Conservation (phyloP, 2,888 invertebrate species). For the Pammene aurita region DNA sequence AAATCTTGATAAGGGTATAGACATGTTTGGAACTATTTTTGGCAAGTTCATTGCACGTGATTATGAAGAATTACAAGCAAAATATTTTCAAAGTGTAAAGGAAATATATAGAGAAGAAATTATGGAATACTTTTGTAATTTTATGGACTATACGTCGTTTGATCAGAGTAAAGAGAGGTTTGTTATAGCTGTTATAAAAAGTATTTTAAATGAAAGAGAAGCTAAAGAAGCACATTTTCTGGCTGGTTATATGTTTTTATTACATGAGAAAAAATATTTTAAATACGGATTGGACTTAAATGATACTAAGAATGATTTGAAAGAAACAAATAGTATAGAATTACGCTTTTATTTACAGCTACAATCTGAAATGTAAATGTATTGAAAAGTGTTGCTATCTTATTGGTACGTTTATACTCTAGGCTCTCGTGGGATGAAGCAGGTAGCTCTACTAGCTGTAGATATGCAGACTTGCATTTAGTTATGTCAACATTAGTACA, state of each 20-base stretch:
- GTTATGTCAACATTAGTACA: too few species aligned
- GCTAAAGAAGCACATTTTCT: constrained; percentile 18
- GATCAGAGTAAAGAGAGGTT: constrained; percentile 32
- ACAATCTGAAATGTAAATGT: background rate
- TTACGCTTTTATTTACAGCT: background rate
- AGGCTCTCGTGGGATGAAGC: too few species aligned
- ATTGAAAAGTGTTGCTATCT: background rate
- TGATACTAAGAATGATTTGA: constrained; percentile 4
- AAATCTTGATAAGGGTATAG: constrained; percentile 26
- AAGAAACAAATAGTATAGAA: constrained; percentile 11
- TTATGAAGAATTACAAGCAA: constrained; percentile 13
- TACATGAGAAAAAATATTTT: constrained; percentile 7
- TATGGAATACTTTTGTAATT: background rate
- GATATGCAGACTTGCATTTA: too few species aligned
- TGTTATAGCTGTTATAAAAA: constrained; percentile 22
- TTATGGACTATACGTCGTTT: constrained; percentile 10
- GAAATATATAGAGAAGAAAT: constrained; percentile 12
- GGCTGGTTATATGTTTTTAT: constrained; percentile 11
- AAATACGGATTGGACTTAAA: constrained; percentile 8
- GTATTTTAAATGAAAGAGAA: constrained; percentile 23
- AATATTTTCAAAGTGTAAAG: constrained; percentile 24
- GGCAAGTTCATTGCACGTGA: constrained; percentile 17
- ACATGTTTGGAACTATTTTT: constrained; percentile 29
- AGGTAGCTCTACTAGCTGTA: too few species aligned
- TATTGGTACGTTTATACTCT: too few species aligned